phyloP scores from a whole-genome alignment of 2,113 vertebrate genomes.

The Ammospiza nelsoni region DNA sequence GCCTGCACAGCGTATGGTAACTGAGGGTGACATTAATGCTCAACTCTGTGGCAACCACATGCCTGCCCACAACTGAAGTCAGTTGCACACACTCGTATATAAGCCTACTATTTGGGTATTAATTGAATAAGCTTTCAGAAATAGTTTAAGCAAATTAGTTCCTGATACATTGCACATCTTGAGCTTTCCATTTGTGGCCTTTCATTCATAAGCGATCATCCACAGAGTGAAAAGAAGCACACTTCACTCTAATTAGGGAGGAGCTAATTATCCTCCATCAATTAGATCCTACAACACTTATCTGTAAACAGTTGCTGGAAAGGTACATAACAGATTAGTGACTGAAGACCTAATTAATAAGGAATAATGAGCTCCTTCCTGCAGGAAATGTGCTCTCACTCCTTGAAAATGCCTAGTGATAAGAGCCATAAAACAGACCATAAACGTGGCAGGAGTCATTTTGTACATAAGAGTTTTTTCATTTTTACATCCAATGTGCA shows the following conservation, averaged over 20 bases:
- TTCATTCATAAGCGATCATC: conserved; percentile 69
- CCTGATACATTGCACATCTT: conserved; percentile 53
- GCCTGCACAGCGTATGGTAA: neutral
- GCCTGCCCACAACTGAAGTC: conserved; percentile 27
- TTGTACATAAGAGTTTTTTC: neutral
- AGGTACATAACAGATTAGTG: conserved; percentile 69
- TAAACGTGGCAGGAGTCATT: neutral
- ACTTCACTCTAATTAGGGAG: conserved; percentile 74
- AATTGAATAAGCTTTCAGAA: conserved; percentile 73
- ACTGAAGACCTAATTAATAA: conserved; percentile 77
- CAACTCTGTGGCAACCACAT: conserved; percentile 10
- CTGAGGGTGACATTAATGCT: neutral
- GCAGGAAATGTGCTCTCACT: conserved; percentile 7
- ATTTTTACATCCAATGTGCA: neutral
- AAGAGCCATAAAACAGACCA: neutral
- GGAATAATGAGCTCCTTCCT: conserved; percentile 69
- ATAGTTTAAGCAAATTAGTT: conserved; percentile 73
- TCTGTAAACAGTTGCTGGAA: conserved; percentile 75
- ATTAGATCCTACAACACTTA: conserved; percentile 73
- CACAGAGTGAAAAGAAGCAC: conserved; percentile 57
- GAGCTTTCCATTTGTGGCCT: conserved; percentile 60
- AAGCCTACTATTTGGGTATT: conserved; percentile 54
- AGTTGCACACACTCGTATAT: neutral
- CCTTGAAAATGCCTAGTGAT: neutral
- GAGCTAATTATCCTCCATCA: conserved; percentile 72